Evolutionary conservation across 2,888 invertebrate genomes (phyloP).

Genomic region (Platerodrilus igneus): DNA sequence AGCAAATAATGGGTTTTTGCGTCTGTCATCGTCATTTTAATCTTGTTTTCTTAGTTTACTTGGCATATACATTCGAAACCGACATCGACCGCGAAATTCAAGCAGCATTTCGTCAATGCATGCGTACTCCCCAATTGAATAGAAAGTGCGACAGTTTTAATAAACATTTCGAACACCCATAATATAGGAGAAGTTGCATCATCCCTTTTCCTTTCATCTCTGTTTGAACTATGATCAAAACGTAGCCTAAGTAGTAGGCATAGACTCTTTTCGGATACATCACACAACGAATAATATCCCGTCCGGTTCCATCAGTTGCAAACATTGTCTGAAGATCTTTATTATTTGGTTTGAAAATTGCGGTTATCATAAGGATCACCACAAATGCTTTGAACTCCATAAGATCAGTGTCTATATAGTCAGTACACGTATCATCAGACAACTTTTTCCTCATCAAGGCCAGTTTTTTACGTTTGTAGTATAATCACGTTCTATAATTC

Average conservation of each 20-base stretch:
- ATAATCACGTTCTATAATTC: no score
- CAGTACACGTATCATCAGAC: no score
- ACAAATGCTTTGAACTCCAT: no score
- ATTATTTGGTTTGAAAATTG: no score
- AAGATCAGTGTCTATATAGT: no score
- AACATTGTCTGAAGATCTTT: conserved; percentile 23
- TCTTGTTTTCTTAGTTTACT: conserved; percentile 32
- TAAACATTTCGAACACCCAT: conserved; percentile 13
- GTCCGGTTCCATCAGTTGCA: conserved; percentile 26
- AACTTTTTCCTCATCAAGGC: no score
- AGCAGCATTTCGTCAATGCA: conserved; percentile 13
- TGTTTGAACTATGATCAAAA: conserved; percentile 26
- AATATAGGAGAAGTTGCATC: conserved; percentile 18
- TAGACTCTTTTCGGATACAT: conserved; percentile 23
- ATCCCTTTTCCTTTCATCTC: conserved; percentile 17
- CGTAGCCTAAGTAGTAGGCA: conserved; percentile 22
- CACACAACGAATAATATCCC: conserved; percentile 21
- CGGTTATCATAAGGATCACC: no score
- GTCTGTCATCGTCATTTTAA: no score
- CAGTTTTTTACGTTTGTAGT: no score
- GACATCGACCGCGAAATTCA: conserved; percentile 10
- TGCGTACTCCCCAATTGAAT: conserved; percentile 8
- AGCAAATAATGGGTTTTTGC: no score
- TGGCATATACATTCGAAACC: conserved; percentile 19
- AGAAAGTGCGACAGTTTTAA: conserved; percentile 17